These are phyloP conservation scores for Panurus biarmicus DNA, from an alignment of 2,113 vertebrate genomes.

Conservation along the genomic window DNA sequence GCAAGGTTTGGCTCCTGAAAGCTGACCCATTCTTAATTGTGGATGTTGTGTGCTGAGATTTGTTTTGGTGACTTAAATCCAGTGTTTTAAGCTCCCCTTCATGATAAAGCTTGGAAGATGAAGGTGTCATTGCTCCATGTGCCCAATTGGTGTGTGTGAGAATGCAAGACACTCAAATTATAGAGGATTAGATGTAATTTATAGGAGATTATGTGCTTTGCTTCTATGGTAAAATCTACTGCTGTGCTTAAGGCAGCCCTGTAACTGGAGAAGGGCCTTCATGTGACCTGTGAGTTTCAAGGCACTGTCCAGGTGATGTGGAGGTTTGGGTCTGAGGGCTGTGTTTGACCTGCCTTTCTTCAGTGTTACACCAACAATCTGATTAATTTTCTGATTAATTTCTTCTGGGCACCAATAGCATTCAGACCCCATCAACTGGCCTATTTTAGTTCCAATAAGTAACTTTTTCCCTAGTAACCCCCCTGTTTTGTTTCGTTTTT, in stretches of 20 bases:
- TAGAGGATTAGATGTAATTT: neutral
- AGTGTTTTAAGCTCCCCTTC: neutral
- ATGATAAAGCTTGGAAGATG: neutral
- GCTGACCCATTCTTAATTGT: neutral
- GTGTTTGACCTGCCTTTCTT: neutral
- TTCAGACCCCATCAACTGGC: neutral
- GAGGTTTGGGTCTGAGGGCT: neutral
- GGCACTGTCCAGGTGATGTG: neutral
- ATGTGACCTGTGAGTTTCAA: neutral
- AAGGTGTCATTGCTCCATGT: neutral
- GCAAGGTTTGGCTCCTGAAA: slow-evolving; percentile 18
- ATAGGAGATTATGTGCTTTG: neutral
- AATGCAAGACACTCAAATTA: neutral
- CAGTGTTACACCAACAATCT: neutral
- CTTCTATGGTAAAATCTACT: neutral
- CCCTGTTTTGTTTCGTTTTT: no score
- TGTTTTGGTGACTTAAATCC: neutral
- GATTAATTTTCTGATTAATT: neutral
- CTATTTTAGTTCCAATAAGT: neutral
- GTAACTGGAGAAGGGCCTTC: neutral
- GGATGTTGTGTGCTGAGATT: slow-evolving; percentile 1
- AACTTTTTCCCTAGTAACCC: neutral
- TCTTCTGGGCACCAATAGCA: neutral
- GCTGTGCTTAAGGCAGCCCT: neutral
- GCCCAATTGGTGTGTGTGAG: neutral